Percentiles rank a stretch among this genome's conserved stretches.
Conservation (phyloP, 92 coral and sea anemone genomes). For the Palythoa heliodiscus region DNA sequence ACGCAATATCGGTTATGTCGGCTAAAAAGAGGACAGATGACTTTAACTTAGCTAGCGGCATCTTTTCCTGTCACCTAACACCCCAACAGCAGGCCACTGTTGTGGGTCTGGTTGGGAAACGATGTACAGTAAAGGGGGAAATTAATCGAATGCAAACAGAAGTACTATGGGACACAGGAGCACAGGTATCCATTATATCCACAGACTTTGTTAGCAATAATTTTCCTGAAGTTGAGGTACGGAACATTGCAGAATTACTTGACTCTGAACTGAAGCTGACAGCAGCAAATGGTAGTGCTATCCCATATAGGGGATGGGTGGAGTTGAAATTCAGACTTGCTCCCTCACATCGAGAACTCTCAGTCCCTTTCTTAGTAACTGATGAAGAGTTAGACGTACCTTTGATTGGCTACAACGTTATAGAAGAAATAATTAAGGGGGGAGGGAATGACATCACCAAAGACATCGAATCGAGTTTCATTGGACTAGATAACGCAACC, state of each 20-base stretch:
- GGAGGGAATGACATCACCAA: slow-evolving; percentile 18
- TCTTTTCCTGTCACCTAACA: slow-evolving; percentile 55
- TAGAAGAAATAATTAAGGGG: slow-evolving; percentile 47
- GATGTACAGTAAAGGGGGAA: slow-evolving; percentile 56
- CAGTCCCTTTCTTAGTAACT: slow-evolving; percentile 58
- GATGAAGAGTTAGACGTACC: slow-evolving; percentile 59
- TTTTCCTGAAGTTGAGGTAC: slow-evolving; percentile 33
- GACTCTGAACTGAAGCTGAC: slow-evolving; percentile 54
- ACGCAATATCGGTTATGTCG: slow-evolving; percentile 31
- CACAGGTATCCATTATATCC: slow-evolving; percentile 55
- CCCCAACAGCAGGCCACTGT: slow-evolving; percentile 42
- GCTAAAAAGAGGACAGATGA: slow-evolving; percentile 14
- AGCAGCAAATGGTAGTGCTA: slow-evolving; percentile 57
- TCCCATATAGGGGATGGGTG: slow-evolving; percentile 46
- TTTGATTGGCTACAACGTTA: slow-evolving; percentile 64
- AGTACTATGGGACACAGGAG: slow-evolving; percentile 66
- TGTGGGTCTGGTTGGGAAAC: slow-evolving; percentile 51
- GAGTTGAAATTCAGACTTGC: slow-evolving; percentile 53
- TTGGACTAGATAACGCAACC: slow-evolving; percentile 34
- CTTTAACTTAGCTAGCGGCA: neutral
- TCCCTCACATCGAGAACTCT: slow-evolving; percentile 35
- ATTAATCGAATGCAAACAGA: slow-evolving; percentile 42
- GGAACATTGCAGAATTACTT: slow-evolving; percentile 46
- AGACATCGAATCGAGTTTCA: slow-evolving; percentile 30
- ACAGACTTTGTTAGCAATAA: slow-evolving; percentile 41